Conservation (phyloP, 37 sponge, comb jelly and placozoan species). For the Haliclona indistincta region DNA sequence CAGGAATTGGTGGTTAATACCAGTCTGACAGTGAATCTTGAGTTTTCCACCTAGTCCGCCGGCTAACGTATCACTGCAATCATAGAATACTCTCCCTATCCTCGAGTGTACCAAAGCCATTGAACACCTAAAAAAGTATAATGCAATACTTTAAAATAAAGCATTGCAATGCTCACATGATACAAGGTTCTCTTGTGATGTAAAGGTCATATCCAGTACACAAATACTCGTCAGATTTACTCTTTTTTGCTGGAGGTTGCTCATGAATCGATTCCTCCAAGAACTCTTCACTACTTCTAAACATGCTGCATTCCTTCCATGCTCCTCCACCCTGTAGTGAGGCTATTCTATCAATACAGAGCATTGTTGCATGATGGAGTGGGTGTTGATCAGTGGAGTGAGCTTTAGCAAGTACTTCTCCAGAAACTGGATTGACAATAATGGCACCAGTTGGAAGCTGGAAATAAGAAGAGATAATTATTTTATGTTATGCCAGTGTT, state of each 20-base stretch:
- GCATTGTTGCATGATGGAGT: conserved; percentile 88
- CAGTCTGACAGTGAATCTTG: conserved; percentile 77
- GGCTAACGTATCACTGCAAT: conserved; percentile 8
- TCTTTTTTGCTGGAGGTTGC: conserved; percentile 38
- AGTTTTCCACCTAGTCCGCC: conserved; percentile 79
- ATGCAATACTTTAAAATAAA: conserved; percentile 1
- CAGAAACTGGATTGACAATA: conserved; percentile 66
- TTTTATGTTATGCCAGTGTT: conserved; percentile 2
- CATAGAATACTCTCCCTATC: conserved; percentile 86
- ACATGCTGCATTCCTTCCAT: conserved; percentile 16
- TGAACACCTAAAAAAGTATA: conserved; percentile 87
- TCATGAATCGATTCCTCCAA: not conserved
- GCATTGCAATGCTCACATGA: conserved; percentile 71
- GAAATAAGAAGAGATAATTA: too few species aligned
- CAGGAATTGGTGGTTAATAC: conserved; percentile 96
- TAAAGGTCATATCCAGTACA: conserved; percentile 93
- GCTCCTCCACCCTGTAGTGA: conserved; percentile 76
- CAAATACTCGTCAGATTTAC: conserved; percentile 63
- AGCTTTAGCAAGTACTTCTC: conserved; percentile 55
- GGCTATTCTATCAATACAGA: conserved; percentile 83
- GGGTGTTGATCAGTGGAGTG: conserved; percentile 36
- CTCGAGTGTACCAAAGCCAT: conserved; percentile 98
- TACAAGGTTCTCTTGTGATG: conserved; percentile 87
- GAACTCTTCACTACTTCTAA: not conserved
- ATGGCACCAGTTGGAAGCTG: conserved; percentile 69